Evolutionary conservation across 2,113 vertebrate species (phyloP).

Genomic region (Pristiophorus japonicus): DNA sequence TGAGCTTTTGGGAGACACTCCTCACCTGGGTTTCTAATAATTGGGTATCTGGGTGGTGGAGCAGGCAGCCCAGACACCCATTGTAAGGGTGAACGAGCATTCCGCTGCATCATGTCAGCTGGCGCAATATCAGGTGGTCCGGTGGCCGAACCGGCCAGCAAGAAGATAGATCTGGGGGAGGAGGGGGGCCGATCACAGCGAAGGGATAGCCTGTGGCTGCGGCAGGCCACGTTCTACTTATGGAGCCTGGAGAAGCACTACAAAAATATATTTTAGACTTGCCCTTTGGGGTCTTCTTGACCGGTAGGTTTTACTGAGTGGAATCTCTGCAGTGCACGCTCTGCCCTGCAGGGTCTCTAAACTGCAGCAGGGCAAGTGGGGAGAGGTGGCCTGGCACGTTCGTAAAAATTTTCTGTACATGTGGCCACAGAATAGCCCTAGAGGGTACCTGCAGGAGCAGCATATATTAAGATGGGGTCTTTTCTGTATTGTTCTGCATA

Average conservation of each 20-base stretch:
- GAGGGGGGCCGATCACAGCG: neutral
- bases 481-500: neutral
- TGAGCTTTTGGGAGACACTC: too few relatives aligned
- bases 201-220: neutral
- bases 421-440: neutral
- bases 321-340: neutral
- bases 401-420: neutral
- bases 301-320: neutral
- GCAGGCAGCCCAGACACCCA: neutral
- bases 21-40: too few relatives aligned
- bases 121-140: neutral
- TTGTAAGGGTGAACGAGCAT: neutral
- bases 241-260: neutral
- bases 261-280: neutral
- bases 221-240: neutral
- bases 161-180: neutral
- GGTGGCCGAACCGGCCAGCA: neutral
- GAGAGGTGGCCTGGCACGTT: neutral
- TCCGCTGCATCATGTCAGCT: neutral
- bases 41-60: neutral
- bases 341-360: neutral
- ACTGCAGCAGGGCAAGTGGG: neutral
- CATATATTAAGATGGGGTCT: neutral
- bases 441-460: neutral
- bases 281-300: neutral